Base-by-base conservation (phyloP, 1,140 invertebrate genomes). In the Rhynchophorus ferrugineus region DNA sequence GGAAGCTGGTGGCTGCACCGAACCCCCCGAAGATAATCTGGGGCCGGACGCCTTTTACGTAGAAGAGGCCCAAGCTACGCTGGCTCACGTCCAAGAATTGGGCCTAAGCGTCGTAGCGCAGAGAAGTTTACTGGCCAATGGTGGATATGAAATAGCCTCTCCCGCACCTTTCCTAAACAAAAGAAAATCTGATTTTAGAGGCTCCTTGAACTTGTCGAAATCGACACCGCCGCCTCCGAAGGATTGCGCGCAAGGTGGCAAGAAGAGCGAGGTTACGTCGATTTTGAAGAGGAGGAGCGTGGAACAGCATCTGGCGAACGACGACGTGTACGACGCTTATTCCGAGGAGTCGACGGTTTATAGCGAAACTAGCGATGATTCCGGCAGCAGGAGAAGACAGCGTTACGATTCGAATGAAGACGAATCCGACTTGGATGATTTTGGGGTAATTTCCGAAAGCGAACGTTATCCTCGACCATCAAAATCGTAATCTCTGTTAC, bases 51-150 rank as follows among this genome's bases (percentile, higher is more conserved):
- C 75, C 49, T 77, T 78, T 65, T 81, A 79, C 52, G 77, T 84
- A 1, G 80, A 83, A 68, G 80, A 83, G 68, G 82, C 79, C n/a
- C 78, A 83, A 62, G 81, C 82, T 43, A 83, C 81, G 1, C 63
- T 84, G 2, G 73, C 77, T 29, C 80, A 83, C 61, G 72, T 84
- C n/a, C 75, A 80, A 57, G 78, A 80, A 61, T 73, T 82, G 41
- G 81, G 81, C 19, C 74, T 83, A 3, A 71, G 79, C 33, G 74
- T 73, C 13, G 55, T 83, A 9, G 78, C 78, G 9, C 73, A 75
- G 34, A 79, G 81, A 53, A 81, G 79, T 77, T 73, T 80, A 36
- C 57, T 69, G 3, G 71, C 75, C 1, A 79, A 80, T 63, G 73
- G 77, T 2, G 73, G 73, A 18, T 75, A 74, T 1, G 75, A 76